Percentiles rank a stretch among this genome's conserved stretches.
Conservation (phyloP, 2,797 vertebrate species). For the Arctocebus calabarensis region DNA sequence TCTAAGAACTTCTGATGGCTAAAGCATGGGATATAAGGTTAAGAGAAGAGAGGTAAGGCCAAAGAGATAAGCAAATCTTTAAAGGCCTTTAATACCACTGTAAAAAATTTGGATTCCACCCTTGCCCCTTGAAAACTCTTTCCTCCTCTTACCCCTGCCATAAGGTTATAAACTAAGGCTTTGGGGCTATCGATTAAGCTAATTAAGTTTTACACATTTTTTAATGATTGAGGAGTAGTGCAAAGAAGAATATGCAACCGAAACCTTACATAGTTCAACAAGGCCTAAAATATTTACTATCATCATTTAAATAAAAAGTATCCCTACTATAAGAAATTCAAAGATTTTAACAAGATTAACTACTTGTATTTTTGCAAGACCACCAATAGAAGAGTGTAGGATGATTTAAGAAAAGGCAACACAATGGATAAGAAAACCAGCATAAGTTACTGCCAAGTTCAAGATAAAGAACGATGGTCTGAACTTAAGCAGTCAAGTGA, state of each 20-base stretch:
- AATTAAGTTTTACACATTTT: constrained; percentile 31
- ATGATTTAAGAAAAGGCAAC: not conserved
- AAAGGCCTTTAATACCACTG: not conserved
- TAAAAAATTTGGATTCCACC: constrained; percentile 20
- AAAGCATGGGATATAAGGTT: not conserved
- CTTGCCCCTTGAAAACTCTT: not conserved
- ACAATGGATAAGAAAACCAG: constrained; percentile 12
- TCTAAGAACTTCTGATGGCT: not conserved
- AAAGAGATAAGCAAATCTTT: constrained; percentile 2
- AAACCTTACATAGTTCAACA: not conserved
- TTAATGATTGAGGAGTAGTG: not conserved
- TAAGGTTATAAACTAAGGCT: constrained; percentile 17
- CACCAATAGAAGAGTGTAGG: not conserved
- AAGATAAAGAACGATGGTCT: not conserved
- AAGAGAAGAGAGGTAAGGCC: not conserved
- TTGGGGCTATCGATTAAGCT: not conserved
- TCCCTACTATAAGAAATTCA: not conserved
- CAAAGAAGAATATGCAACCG: not conserved
- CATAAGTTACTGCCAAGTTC: not conserved
- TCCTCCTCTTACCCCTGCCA: not conserved
- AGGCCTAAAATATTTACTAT: constrained; percentile 34
- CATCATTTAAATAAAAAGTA: constrained; percentile 42
- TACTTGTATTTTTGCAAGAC: constrained; percentile 33
- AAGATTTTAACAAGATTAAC: not conserved
- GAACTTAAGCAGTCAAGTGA: not conserved